Percentiles rank a stretch among this genome's conserved stretches.
Evolutionary conservation across 1,140 invertebrate genomes (phyloP).

Genomic region (Bombus cullumanus): DNA sequence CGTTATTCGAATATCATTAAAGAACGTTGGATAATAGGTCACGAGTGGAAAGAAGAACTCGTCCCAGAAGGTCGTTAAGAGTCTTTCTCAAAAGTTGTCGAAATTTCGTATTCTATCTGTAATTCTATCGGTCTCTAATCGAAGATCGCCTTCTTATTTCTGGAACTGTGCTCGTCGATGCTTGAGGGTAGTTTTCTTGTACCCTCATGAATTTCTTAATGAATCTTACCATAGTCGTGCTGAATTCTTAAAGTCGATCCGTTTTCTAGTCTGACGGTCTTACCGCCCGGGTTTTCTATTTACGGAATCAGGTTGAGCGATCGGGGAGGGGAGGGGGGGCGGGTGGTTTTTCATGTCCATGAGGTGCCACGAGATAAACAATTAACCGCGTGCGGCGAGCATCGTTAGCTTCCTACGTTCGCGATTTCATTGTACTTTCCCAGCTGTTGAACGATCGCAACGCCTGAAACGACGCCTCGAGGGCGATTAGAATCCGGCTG

Average conservation of each 20-base stretch:
- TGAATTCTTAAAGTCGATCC: background rate
- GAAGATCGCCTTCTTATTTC: background rate
- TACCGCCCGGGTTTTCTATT: background rate
- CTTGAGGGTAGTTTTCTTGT: background rate
- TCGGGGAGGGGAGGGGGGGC: fast-evolving
- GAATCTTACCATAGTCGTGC: background rate
- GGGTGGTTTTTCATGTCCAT: background rate
- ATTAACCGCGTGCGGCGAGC: background rate
- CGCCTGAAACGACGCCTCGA: background rate
- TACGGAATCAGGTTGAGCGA: background rate
- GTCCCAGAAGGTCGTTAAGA: background rate
- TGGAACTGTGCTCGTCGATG: background rate
- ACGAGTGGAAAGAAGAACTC: background rate
- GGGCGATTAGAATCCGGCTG: background rate
- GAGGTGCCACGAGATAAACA: background rate
- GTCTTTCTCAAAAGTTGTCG: background rate
- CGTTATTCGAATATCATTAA: background rate
- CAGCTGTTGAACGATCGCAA: constrained; percentile 17
- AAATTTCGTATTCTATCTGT: background rate
- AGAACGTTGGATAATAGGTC: background rate
- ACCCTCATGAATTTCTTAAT: background rate
- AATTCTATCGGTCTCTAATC: background rate
- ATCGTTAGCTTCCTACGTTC: background rate
- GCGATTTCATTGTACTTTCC: constrained; percentile 32
- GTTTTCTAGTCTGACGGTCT: too few species aligned